These are phyloP conservation scores for Papilio xuthus DNA, from an alignment of 1,140 invertebrate genomes.

Conservation along the genomic window DNA sequence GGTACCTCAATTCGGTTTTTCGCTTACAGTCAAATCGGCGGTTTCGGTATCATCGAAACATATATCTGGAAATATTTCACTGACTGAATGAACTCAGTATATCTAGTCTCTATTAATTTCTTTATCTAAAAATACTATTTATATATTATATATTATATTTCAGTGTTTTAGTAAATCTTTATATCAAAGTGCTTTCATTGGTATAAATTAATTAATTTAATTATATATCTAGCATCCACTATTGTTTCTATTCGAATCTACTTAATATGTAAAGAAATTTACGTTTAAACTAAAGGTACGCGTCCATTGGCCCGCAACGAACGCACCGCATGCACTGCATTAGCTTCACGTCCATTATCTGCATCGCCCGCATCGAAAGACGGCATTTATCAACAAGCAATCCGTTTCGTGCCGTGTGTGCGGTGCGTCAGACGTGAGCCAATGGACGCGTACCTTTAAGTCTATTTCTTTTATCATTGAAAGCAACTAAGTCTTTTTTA, in stretches of 20 bases:
- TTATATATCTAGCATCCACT: background rate
- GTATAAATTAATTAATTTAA: background rate
- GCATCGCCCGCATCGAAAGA: too few relatives aligned
- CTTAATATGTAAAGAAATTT: background rate
- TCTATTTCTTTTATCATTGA: background rate
- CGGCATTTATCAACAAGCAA: too few relatives aligned
- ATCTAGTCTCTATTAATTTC: background rate
- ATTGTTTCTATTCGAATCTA: background rate
- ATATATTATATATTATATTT: too few relatives aligned
- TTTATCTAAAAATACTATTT: background rate
- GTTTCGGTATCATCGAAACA: constrained; percentile 68
- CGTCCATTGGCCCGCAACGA: too few relatives aligned
- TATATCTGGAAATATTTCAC: constrained; percentile 67
- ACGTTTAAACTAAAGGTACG: too few relatives aligned
- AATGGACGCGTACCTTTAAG: too few relatives aligned
- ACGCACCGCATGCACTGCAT: too few relatives aligned
- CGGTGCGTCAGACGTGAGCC: too few relatives aligned
- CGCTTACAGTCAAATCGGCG: constrained; percentile 62
- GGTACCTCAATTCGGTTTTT: constrained; percentile 61
- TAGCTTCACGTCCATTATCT: too few relatives aligned
- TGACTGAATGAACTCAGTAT: constrained; percentile 36
- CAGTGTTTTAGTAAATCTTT: background rate
- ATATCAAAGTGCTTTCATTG: background rate
- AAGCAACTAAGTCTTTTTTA: background rate
- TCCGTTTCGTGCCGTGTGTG: too few relatives aligned